Evolutionary conservation across 2,888 invertebrate genomes (phyloP).

Genomic region (Drosophila kanekoi): DNA sequence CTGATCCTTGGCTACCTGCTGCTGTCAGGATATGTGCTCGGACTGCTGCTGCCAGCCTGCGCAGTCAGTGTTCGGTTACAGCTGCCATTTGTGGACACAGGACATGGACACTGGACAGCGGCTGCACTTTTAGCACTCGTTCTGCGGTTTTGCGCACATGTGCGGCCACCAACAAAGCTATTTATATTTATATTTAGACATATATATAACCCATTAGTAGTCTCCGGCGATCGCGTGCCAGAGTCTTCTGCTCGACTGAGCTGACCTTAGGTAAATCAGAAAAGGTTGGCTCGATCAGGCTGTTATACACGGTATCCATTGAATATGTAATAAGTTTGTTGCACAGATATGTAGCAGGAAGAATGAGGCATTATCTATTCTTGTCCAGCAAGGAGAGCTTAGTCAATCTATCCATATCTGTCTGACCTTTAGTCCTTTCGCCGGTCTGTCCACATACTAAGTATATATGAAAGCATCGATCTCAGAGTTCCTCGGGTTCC

Average conservation of each 20-base stretch:
- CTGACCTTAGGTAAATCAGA: conserved; percentile 1
- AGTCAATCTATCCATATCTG: no score
- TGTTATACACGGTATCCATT: no score
- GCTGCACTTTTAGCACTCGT: conserved; percentile 72
- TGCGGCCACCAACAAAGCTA: conserved; percentile 18
- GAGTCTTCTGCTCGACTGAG: conserved; percentile 20
- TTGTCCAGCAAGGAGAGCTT: no score
- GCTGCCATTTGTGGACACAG: conserved; percentile 45
- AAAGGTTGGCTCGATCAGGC: no score
- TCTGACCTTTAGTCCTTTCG: no score
- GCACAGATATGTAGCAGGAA: no score
- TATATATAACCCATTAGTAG: conserved; percentile 1
- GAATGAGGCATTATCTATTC: no score
- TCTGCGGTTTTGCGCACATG: conserved; percentile 65
- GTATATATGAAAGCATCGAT: no score
- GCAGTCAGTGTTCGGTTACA: conserved; percentile 46
- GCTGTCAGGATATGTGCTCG: conserved; percentile 46
- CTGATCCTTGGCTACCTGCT: conserved; percentile 62
- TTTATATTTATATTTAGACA: not conserved
- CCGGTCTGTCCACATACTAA: no score
- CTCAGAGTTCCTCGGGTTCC: no score
- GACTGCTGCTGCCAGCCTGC: conserved; percentile 20
- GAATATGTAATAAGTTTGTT: no score
- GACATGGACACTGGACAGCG: conserved; percentile 30
- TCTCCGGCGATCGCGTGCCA: conserved; percentile 27